Evolutionary conservation across 1,140 invertebrate genomes (phyloP).

Genomic region (Tachypleus tridentatus): DNA sequence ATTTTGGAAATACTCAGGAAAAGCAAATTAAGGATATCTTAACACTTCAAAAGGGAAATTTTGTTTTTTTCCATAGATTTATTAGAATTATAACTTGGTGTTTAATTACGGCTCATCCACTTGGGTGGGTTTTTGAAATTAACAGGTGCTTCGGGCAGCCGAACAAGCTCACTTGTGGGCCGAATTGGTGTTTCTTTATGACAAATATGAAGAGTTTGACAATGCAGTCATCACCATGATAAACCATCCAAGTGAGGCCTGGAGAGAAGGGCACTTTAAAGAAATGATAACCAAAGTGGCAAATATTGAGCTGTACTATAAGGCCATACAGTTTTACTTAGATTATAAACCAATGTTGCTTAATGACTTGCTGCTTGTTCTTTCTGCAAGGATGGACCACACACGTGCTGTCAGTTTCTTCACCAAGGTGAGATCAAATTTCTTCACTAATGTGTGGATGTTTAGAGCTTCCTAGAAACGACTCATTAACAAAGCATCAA

Average conservation of each 20-base stretch:
- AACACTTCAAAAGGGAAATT: too few relatives aligned
- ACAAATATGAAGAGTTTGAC: slow-evolving; percentile 99
- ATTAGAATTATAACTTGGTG: too few relatives aligned
- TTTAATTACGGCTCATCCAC: too few relatives aligned
- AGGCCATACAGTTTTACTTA: slow-evolving; percentile 97
- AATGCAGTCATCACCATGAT: slow-evolving; percentile 98
- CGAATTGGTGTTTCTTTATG: slow-evolving; percentile 95
- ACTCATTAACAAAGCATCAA: too few relatives aligned
- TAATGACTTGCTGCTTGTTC: slow-evolving; percentile 89
- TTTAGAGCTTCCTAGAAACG: too few relatives aligned
- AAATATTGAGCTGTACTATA: slow-evolving; percentile 99
- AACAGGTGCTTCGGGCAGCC: slow-evolving; percentile 70
- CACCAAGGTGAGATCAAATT: slow-evolving; percentile 41
- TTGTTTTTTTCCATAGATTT: too few relatives aligned
- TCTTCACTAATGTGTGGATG: not conserved
- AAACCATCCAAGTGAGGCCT: slow-evolving; percentile 94
- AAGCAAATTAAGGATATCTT: too few relatives aligned
- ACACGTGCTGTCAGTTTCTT: slow-evolving; percentile 66
- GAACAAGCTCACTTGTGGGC: slow-evolving; percentile 97
- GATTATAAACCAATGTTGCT: slow-evolving; percentile 94
- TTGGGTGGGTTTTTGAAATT: too few relatives aligned
- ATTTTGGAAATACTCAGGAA: too few relatives aligned
- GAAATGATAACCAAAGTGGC: slow-evolving; percentile 98
- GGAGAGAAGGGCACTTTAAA: slow-evolving; percentile 86
- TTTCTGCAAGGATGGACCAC: slow-evolving; percentile 97